A percentile compares a stretch with the other conserved stretches of the same genome.
These are phyloP conservation scores for Ellobium chinense DNA, from an alignment of 2,888 invertebrate genomes.

Conservation along the genomic window DNA sequence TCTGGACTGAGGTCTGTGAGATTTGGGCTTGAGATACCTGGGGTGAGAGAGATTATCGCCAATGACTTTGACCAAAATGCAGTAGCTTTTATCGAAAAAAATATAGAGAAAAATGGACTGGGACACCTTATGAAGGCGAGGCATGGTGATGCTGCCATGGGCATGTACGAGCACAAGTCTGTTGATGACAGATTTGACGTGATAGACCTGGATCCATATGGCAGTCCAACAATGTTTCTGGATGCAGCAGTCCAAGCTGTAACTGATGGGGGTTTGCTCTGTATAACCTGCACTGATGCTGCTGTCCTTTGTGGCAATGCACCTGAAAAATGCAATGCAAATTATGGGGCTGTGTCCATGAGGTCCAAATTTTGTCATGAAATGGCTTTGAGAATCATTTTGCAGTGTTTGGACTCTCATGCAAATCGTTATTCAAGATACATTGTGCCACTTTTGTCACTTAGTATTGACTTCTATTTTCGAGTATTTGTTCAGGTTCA, in stretches of 20 bases:
- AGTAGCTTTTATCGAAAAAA: slow-evolving; percentile 90
- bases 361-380: slow-evolving; percentile 90
- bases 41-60: slow-evolving; percentile 87
- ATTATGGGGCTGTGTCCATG: slow-evolving; percentile 95
- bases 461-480: slow-evolving; percentile 98
- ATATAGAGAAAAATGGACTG: slow-evolving; percentile 88
- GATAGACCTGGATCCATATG: slow-evolving; percentile 98
- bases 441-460: slow-evolving; percentile 92
- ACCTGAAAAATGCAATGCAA: slow-evolving; percentile 94
- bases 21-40: slow-evolving; percentile 95
- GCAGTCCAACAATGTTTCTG: slow-evolving; percentile 94
- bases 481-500: slow-evolving; percentile 93
- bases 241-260: slow-evolving; percentile 77
- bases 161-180: slow-evolving; percentile 82
- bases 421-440: slow-evolving; percentile 96
- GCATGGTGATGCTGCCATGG: slow-evolving; percentile 88
- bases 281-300: slow-evolving; percentile 99
- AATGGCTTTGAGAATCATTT: slow-evolving; percentile 95
- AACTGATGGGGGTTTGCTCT: slow-evolving; percentile 86
- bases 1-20: slow-evolving; percentile 96
- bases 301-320: slow-evolving; percentile 94
- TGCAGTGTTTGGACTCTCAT: slow-evolving; percentile 93
- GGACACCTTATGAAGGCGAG: slow-evolving; percentile 86
- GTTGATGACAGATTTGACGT: slow-evolving; percentile 88
- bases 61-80: slow-evolving; percentile 94